Percentiles rank a stretch among this genome's conserved stretches.
These are phyloP conservation scores for Tapirus indicus DNA, from an alignment of 2,797 vertebrate genomes.

Conservation along the genomic window DNA sequence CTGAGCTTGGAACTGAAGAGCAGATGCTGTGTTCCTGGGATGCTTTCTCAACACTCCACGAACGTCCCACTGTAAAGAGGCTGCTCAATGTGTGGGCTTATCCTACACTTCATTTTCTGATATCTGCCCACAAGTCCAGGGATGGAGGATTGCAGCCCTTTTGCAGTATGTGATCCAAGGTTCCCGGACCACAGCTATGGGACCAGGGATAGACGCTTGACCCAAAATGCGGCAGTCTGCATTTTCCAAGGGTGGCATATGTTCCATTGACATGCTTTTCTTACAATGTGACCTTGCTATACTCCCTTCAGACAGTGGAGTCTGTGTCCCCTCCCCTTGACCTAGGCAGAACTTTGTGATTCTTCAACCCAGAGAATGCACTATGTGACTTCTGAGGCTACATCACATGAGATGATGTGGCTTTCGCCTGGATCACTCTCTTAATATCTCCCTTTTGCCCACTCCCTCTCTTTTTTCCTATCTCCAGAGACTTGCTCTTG, in stretches of 20 bases:
- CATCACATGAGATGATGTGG: not conserved
- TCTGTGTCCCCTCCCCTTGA: not conserved
- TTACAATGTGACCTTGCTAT: not conserved
- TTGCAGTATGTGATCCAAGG: not conserved
- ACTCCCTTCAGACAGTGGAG: not conserved
- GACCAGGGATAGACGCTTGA: not conserved
- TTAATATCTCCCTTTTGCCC: not conserved
- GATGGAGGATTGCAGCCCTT: not conserved
- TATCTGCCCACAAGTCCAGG: not conserved
- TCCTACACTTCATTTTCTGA: not conserved
- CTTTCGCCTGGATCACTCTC: not conserved
- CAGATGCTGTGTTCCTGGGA: not conserved
- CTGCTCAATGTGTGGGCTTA: not conserved
- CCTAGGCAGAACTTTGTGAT: not conserved
- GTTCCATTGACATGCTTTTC: not conserved
- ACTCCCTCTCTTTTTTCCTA: not conserved
- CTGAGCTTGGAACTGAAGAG: not conserved
- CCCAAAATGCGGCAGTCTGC: not conserved
- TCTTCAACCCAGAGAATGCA: not conserved
- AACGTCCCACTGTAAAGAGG: not conserved
- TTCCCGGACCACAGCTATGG: not conserved
- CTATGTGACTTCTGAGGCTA: not conserved
- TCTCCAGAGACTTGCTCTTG: not conserved
- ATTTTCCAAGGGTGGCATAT: not conserved
- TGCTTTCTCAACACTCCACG: not conserved